phyloP scores from a whole-genome alignment of 2,113 vertebrate species.

The Oreocharis arfaki region DNA sequence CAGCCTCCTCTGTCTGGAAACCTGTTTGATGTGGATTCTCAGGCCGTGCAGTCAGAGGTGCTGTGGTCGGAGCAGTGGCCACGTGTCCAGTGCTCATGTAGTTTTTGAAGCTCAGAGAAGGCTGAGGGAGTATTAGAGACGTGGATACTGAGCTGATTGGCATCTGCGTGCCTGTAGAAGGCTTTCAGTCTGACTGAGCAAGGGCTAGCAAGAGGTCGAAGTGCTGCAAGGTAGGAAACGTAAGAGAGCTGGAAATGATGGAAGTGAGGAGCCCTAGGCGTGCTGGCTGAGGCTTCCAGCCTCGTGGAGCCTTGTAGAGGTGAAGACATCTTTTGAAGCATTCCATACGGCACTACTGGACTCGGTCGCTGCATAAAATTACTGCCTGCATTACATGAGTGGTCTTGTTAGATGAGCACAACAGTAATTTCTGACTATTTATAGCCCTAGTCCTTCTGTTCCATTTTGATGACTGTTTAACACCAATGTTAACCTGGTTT shows the following conservation, averaged over 20 bases:
- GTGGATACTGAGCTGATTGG: background rate
- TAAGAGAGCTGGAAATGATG: background rate
- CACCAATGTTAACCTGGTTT: background rate
- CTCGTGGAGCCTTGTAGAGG: background rate
- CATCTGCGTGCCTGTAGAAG: background rate
- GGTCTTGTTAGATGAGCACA: background rate
- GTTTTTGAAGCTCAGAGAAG: background rate
- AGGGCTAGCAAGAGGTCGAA: background rate
- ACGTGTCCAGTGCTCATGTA: fast-evolving
- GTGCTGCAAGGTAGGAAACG: background rate
- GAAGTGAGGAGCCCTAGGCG: background rate
- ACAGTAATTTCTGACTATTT: background rate
- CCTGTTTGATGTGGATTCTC: background rate
- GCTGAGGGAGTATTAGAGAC: background rate
- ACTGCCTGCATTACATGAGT: background rate
- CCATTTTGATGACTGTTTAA: background rate
- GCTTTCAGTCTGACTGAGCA: background rate
- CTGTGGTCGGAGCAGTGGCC: background rate
- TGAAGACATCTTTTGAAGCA: background rate
- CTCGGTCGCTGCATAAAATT: background rate
- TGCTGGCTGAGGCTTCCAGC: background rate
- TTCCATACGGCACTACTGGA: background rate
- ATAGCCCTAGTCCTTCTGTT: background rate
- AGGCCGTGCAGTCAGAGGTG: background rate
- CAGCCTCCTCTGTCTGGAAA: background rate